Evolutionary conservation across 2,113 vertebrate species (phyloP).

Genomic region (Rana temporaria): DNA sequence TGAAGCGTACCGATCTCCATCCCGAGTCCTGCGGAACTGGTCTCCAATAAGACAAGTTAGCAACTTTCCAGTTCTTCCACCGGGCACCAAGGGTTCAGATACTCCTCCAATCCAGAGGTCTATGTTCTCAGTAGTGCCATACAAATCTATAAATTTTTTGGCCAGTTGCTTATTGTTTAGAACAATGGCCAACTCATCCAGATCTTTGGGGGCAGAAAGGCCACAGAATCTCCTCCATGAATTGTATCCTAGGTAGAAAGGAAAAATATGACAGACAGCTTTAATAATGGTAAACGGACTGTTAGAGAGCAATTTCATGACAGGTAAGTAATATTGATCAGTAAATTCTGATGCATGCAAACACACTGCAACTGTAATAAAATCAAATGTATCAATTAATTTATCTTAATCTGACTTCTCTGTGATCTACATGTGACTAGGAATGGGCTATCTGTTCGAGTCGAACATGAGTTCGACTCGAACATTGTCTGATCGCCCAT

Average conservation of each 20-base stretch:
- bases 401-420: too few species aligned
- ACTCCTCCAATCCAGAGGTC: constrained; percentile 89
- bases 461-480: too few species aligned
- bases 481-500: too few species aligned
- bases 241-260: constrained; percentile 75
- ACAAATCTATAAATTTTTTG: constrained; percentile 79
- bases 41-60: constrained; percentile 84
- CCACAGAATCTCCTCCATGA: constrained; percentile 87
- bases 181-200: constrained; percentile 73
- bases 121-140: constrained; percentile 82
- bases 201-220: constrained; percentile 76
- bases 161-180: constrained; percentile 76
- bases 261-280: background rate
- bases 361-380: too few species aligned
- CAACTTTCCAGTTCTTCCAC: constrained; percentile 82
- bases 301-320: background rate
- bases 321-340: too few species aligned
- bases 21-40: constrained; percentile 79
- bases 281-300: background rate
- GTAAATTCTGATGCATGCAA: background rate
- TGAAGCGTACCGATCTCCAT: constrained; percentile 74
- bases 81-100: constrained; percentile 78
- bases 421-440: too few species aligned
- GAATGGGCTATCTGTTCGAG: too few species aligned
- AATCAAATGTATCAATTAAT: too few species aligned